A percentile compares a stretch with the other conserved stretches of the same genome.
Evolutionary conservation across 2,113 vertebrate genomes (phyloP).

Genomic region (Istiophorus platypterus): DNA sequence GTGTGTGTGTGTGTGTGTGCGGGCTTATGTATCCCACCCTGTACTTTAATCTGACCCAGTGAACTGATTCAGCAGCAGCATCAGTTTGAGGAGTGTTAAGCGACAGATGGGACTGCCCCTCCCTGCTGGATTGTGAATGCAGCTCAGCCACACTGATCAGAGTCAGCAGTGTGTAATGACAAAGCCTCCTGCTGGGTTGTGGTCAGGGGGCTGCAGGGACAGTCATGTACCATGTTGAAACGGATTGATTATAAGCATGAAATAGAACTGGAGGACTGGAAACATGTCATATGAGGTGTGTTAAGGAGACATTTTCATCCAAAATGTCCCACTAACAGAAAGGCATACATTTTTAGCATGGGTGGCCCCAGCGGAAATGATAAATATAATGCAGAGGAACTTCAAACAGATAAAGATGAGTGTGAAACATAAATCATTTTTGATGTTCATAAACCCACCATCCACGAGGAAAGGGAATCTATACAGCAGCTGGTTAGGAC

Average conservation of each 20-base stretch:
- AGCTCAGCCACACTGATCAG: not conserved
- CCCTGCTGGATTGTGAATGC: conserved; percentile 4
- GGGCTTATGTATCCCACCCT: not conserved
- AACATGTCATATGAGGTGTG: not conserved
- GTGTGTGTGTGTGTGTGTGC: conserved; percentile 1
- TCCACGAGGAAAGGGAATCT: not conserved
- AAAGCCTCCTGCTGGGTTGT: conserved; percentile 8
- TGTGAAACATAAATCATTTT: not conserved
- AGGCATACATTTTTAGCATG: conserved; percentile 28
- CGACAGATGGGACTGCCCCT: not conserved
- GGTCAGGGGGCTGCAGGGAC: not conserved
- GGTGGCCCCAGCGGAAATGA: conserved; percentile 20
- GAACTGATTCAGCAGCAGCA: conserved; percentile 40
- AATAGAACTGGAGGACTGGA: not conserved
- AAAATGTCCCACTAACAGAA: not conserved
- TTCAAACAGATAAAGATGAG: conserved; percentile 2
- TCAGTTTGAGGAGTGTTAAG: not conserved
- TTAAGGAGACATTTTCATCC: not conserved
- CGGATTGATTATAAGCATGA: not conserved
- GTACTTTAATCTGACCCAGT: conserved; percentile 44
- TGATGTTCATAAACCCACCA: conserved; percentile 12
- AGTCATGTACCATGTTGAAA: not conserved
- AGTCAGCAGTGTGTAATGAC: not conserved
- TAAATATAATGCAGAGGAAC: conserved; percentile 6
- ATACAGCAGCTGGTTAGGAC: conserved; percentile 5